Conservation (phyloP, 2,797 vertebrate species). For the Rhyacichthys aspro region DNA sequence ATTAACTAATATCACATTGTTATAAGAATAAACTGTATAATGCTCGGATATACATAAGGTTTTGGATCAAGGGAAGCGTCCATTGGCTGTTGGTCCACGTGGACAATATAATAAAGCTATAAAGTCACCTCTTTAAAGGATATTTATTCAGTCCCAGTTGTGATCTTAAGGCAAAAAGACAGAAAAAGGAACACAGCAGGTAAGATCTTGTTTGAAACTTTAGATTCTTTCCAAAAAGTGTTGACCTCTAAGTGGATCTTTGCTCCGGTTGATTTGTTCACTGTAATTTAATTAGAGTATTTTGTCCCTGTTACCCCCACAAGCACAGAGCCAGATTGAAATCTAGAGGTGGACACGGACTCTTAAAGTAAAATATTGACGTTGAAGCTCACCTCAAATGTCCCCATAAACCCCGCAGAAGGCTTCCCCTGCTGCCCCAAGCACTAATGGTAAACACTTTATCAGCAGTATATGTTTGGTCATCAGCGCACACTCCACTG, state of each 20-base stretch:
- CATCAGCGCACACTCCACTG: slow-evolving; percentile 44
- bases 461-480: slow-evolving; percentile 48
- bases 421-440: slow-evolving; percentile 37
- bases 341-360: slow-evolving; percentile 17
- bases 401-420: slow-evolving; percentile 25
- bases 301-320: slow-evolving; percentile 37
- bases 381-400: slow-evolving; percentile 24
- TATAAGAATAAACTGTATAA: no score
- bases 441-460: slow-evolving; percentile 52
- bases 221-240: background rate
- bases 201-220: no score
- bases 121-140: no score
- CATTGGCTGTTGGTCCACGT: no score
- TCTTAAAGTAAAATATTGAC: slow-evolving; percentile 28
- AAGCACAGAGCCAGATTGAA: slow-evolving; percentile 7
- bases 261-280: slow-evolving; percentile 18
- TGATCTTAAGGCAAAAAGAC: no score
- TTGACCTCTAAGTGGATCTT: slow-evolving; percentile 24
- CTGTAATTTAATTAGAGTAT: slow-evolving; percentile 50
- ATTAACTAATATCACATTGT: no score
- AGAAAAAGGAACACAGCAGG: no score
- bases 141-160: background rate
- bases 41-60: no score
- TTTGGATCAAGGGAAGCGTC: no score
- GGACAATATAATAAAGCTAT: no score